Conservation (phyloP, 2,888 invertebrate species). For the Dichetophora obliterata region DNA sequence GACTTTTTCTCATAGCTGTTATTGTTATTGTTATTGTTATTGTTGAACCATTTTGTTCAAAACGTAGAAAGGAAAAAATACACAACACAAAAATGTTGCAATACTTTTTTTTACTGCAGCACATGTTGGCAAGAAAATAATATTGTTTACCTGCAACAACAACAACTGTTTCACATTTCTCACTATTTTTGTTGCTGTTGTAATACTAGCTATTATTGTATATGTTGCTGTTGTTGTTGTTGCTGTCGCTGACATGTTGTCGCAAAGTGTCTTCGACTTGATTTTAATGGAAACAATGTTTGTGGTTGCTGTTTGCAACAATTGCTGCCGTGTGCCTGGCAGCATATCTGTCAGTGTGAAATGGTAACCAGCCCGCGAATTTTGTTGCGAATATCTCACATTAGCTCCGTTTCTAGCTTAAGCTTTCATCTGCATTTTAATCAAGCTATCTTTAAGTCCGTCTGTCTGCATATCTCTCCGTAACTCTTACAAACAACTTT, state of each 20-base stretch:
- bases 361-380: not conserved
- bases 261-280: slow-evolving; percentile 27
- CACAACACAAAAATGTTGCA: not conserved
- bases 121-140: slow-evolving; percentile 2
- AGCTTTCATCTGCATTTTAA: too few species aligned
- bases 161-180: not conserved
- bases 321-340: not conserved
- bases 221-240: slow-evolving; percentile 9
- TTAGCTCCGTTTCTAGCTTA: too few species aligned
- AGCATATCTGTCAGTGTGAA: slow-evolving; percentile 13
- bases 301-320: not conserved
- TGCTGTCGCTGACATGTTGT: slow-evolving; percentile 23
- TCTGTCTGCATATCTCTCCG: too few species aligned
- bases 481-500: too few species aligned
- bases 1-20: not conserved
- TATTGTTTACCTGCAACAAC: not conserved
- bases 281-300: not conserved
- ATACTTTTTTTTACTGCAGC: not conserved
- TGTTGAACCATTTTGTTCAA: slow-evolving; percentile 13
- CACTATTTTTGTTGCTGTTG: not conserved
- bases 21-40: not conserved
- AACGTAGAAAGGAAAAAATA: not conserved
- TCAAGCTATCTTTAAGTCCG: too few species aligned
- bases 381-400: not conserved
- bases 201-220: not conserved